A percentile compares a stretch with the other conserved stretches of the same genome.
phyloP scores from a whole-genome alignment of 2,888 invertebrate species.

The Drosophila longiperda region DNA sequence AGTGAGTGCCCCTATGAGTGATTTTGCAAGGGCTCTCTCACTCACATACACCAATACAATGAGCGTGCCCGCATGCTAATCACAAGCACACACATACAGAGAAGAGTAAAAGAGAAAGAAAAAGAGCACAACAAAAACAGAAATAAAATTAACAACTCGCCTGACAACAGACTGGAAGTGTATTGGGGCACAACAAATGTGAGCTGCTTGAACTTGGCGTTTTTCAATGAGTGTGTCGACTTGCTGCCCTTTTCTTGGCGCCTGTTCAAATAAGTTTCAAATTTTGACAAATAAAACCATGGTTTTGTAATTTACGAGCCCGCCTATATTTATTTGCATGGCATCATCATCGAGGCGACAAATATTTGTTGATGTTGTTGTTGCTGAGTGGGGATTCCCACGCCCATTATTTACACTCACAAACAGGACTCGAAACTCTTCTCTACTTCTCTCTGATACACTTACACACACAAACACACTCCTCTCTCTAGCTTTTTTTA shows the following conservation, averaged over 20 bases:
- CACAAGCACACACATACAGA: slow-evolving; percentile 32
- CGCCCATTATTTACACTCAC: slow-evolving; percentile 51
- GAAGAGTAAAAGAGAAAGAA: slow-evolving; percentile 20
- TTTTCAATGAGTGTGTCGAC: slow-evolving; percentile 29
- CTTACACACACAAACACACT: slow-evolving; percentile 30
- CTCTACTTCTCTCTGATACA: neutral
- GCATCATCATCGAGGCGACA: slow-evolving; percentile 52
- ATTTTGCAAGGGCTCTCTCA: slow-evolving; percentile 42
- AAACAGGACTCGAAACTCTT: slow-evolving; percentile 27
- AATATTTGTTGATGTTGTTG: slow-evolving; percentile 29
- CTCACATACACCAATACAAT: slow-evolving; percentile 4
- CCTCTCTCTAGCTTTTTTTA: slow-evolving; percentile 4
- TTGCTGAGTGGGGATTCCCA: slow-evolving; percentile 45
- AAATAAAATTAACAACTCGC: slow-evolving; percentile 45
- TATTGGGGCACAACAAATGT: slow-evolving; percentile 18
- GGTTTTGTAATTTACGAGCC: slow-evolving; percentile 84
- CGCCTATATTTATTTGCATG: slow-evolving; percentile 46
- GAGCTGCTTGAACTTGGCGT: slow-evolving; percentile 10
- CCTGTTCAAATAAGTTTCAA: slow-evolving; percentile 85
- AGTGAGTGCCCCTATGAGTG: slow-evolving; percentile 22
- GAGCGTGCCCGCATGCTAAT: slow-evolving; percentile 65
- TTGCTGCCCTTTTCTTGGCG: slow-evolving; percentile 69
- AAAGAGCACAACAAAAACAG: slow-evolving; percentile 27
- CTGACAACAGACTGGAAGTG: slow-evolving; percentile 42
- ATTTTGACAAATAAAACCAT: slow-evolving; percentile 85